Conservation (phyloP, 1,140 invertebrate species). For the Drusus annulatus region DNA sequence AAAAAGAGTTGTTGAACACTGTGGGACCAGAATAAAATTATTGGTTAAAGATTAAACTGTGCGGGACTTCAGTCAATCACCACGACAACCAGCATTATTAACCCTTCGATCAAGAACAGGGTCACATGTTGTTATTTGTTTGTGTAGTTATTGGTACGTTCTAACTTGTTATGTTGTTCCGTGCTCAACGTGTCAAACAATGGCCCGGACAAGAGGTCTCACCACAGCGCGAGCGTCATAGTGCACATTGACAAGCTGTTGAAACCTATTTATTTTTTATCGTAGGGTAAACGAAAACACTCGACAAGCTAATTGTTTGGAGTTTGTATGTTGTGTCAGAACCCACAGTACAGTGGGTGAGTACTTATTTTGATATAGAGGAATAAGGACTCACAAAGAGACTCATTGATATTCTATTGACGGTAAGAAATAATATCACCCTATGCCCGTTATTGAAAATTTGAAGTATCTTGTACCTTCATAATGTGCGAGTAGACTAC, state of each 20-base stretch:
- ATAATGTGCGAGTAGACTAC: too few relatives aligned
- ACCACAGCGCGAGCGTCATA: neutral
- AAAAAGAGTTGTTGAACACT: neutral
- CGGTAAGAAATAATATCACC: too few relatives aligned
- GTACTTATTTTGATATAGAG: too few relatives aligned
- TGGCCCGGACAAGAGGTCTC: neutral
- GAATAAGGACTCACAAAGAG: too few relatives aligned
- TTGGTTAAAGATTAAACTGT: neutral
- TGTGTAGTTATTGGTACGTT: too few relatives aligned
- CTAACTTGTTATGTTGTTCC: neutral
- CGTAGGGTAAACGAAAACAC: constrained; percentile 5
- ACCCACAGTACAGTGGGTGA: neutral
- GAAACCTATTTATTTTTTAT: constrained; percentile 9
- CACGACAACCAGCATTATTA: neutral
- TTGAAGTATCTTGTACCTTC: too few relatives aligned
- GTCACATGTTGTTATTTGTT: neutral
- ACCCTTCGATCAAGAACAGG: constrained; percentile 11
- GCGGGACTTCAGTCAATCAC: constrained; percentile 43
- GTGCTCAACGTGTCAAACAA: neutral
- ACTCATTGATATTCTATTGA: too few relatives aligned
- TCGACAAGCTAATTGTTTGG: neutral
- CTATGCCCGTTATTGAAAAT: too few relatives aligned
- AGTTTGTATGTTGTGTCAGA: neutral
- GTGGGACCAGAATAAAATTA: too few relatives aligned
- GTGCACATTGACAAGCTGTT: neutral